Percentiles rank a stretch among this genome's conserved stretches.
Conservation (phyloP, 2,888 invertebrate species). For the Acanthacorydalis orientalis region DNA sequence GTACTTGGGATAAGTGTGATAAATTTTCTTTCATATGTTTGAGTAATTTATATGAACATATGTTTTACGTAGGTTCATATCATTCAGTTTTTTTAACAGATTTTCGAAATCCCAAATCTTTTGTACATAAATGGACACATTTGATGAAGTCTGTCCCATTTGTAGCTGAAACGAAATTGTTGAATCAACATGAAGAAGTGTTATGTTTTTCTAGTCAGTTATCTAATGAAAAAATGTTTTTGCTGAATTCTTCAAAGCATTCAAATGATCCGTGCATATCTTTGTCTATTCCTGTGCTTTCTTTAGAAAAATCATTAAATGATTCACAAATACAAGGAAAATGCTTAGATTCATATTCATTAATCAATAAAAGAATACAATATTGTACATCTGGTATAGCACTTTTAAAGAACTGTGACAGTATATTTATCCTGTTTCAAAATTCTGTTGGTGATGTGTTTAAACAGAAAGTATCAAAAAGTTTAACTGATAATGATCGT, state of each 20-base stretch:
- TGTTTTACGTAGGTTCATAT: neutral
- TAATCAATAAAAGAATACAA: neutral
- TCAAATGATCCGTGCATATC: neutral
- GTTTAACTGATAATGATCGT: neutral
- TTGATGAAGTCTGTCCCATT: neutral
- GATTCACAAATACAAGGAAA: neutral
- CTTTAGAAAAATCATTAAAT: neutral
- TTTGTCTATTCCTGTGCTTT: neutral
- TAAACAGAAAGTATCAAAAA: neutral
- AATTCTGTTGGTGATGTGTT: neutral
- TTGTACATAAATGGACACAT: conserved; percentile 1
- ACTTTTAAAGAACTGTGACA: neutral
- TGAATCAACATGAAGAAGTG: neutral
- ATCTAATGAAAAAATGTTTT: neutral
- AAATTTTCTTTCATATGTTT: neutral
- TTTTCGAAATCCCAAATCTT: neutral
- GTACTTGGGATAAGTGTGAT: neutral
- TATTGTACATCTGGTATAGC: neutral
- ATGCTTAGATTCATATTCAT: neutral
- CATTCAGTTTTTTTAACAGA: conserved; percentile 1
- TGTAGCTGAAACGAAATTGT: neutral
- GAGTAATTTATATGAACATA: neutral
- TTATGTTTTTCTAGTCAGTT: neutral
- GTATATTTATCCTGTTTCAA: neutral
- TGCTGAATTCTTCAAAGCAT: neutral